phyloP scores from a whole-genome alignment of 2,797 vertebrate species.

The Xenentodon cancila region DNA sequence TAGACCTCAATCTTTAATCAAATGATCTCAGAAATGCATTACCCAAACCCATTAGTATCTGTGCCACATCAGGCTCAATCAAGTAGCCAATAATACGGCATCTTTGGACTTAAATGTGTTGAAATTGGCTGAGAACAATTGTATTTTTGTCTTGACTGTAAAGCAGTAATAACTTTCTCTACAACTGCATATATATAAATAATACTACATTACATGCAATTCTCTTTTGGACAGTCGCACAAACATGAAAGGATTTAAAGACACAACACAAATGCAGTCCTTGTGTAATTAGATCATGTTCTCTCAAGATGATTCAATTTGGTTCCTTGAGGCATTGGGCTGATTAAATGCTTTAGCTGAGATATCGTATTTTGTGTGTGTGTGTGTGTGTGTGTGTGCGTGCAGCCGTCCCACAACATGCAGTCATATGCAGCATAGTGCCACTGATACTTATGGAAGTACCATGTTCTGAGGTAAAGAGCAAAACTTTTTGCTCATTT shows the following conservation, averaged over 20 bases:
- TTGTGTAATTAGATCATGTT: conserved; percentile 62
- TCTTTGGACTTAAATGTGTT: conserved; percentile 35
- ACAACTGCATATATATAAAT: conserved; percentile 26
- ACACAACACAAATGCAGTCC: conserved; percentile 39
- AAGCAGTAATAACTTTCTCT: conserved; percentile 23
- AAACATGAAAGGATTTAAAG: conserved; percentile 53
- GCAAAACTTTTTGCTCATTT: conserved; percentile 48
- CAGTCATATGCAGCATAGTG: conserved; percentile 1
- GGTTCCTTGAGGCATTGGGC: conserved; percentile 37
- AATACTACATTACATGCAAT: conserved; percentile 19
- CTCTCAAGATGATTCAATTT: conserved; percentile 47
- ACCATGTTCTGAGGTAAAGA: conserved; percentile 25
- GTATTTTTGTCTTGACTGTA: conserved; percentile 40
- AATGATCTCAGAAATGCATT: conserved; percentile 67
- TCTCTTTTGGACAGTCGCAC: conserved; percentile 21
- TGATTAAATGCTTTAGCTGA: conserved; percentile 32
- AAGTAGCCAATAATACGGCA: conserved; percentile 23
- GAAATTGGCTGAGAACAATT: conserved; percentile 33
- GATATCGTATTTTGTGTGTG: too few relatives aligned
- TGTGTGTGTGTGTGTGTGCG: neutral
- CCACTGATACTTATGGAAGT: conserved; percentile 13
- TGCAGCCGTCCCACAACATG: conserved; percentile 20
- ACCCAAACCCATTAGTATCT: conserved; percentile 47
- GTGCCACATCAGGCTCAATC: conserved; percentile 40
- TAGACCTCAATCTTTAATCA: conserved; percentile 66